Evolutionary conservation across 1,140 invertebrate genomes (phyloP).

Genomic region (Oscheius sp.): DNA sequence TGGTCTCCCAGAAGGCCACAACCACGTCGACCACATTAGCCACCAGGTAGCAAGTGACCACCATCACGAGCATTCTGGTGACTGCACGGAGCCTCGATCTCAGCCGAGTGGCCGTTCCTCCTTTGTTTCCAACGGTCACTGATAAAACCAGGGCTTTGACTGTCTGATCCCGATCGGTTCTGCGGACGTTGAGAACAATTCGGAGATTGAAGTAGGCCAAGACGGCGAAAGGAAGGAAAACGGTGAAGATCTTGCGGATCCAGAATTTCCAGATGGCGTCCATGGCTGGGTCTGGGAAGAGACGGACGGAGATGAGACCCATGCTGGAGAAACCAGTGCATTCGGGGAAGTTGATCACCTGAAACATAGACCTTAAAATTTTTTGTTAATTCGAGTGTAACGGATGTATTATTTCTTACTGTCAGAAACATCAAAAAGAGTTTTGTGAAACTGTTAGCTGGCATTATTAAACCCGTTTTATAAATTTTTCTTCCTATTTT

Average conservation of each 20-base stretch:
- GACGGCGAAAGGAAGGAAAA: constrained; percentile 53
- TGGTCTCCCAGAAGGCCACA: constrained; percentile 45
- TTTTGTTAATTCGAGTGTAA: constrained; percentile 12
- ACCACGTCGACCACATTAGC: constrained; percentile 52
- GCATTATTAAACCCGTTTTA: too few relatives aligned
- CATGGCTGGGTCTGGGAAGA: constrained; percentile 35
- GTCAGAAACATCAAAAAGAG: too few relatives aligned
- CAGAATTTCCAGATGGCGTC: constrained; percentile 51
- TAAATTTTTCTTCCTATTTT: too few relatives aligned
- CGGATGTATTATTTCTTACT: too few relatives aligned
- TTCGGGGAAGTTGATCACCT: constrained; percentile 23
- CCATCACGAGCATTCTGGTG: constrained; percentile 52
- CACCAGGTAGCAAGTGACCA: constrained; percentile 48
- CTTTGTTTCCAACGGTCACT: constrained; percentile 42
- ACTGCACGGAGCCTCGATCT: constrained; percentile 47
- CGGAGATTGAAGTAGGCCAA: constrained; percentile 49
- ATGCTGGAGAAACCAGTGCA: constrained; percentile 42
- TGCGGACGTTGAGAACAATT: constrained; percentile 49
- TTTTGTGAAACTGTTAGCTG: too few relatives aligned
- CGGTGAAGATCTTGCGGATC: constrained; percentile 46
- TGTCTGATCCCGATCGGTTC: constrained; percentile 38
- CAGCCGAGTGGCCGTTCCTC: constrained; percentile 25
- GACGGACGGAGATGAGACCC: constrained; percentile 26
- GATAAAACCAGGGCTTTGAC: constrained; percentile 46
- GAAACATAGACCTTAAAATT: background rate